Conservation (phyloP, 2,888 invertebrate species). For the Hesperia comma region DNA sequence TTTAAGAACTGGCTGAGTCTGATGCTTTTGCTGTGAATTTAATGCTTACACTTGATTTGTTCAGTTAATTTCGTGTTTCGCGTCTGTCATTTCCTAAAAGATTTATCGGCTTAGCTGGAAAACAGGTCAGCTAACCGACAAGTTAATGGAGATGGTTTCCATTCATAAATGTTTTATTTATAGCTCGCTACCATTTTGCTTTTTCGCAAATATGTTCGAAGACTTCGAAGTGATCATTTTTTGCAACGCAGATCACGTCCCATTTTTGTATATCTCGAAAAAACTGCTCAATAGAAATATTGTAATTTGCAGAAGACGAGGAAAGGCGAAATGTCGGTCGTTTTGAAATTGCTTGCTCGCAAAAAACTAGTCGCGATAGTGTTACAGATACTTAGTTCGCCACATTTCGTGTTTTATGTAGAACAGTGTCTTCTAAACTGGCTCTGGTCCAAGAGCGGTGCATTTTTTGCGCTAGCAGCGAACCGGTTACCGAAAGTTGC, state of each 20-base stretch:
- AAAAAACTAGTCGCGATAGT: slow-evolving; percentile 31
- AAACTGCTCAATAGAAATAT: neutral
- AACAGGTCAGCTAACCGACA: neutral
- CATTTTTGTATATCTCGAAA: slow-evolving; percentile 4
- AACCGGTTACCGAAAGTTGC: slow-evolving; percentile 73
- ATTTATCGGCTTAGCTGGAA: neutral
- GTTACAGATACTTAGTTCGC: slow-evolving; percentile 40
- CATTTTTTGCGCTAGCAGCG: slow-evolving; percentile 62
- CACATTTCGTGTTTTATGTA: slow-evolving; percentile 57
- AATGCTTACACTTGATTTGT: neutral
- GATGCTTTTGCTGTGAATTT: too few relatives aligned
- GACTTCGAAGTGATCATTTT: neutral
- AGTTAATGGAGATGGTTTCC: neutral
- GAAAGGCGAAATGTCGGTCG: slow-evolving; percentile 14
- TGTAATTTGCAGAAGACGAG: slow-evolving; percentile 2
- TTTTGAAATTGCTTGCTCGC: slow-evolving; percentile 22
- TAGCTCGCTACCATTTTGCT: neutral
- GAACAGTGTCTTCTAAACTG: slow-evolving; percentile 52
- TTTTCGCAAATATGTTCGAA: slow-evolving; percentile 1
- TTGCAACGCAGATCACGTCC: slow-evolving; percentile 5
- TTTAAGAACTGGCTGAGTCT: too few relatives aligned
- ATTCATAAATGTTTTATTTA: slow-evolving; percentile 20
- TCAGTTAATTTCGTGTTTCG: neutral
- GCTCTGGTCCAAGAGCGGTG: slow-evolving; percentile 56
- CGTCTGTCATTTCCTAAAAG: neutral